These are phyloP conservation scores for Acanthoscelides obtectus DNA, from an alignment of 2,888 invertebrate genomes.

Conservation along the genomic window DNA sequence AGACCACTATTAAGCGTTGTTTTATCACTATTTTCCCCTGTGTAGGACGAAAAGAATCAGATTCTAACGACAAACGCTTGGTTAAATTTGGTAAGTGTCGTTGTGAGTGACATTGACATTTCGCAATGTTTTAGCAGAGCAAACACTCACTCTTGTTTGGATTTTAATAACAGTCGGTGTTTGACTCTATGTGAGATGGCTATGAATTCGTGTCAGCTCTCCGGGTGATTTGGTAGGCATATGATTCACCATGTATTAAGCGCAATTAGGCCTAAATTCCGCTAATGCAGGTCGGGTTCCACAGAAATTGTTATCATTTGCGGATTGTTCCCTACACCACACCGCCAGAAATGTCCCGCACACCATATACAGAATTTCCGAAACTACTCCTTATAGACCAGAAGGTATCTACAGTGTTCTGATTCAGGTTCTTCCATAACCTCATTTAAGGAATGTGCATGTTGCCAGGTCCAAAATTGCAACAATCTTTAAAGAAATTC, in stretches of 20 bases:
- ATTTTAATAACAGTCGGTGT: constrained; percentile 33
- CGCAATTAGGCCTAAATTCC: background rate
- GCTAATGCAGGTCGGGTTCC: background rate
- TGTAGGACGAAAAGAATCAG: constrained; percentile 99
- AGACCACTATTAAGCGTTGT: constrained; percentile 42
- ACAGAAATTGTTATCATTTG: background rate
- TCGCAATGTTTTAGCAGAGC: constrained; percentile 44
- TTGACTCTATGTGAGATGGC: constrained; percentile 31
- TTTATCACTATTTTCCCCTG: constrained; percentile 50
- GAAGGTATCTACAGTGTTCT: too few species aligned
- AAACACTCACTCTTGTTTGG: constrained; percentile 35
- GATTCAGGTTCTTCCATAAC: too few species aligned
- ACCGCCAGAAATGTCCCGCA: too few species aligned
- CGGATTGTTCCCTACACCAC: too few species aligned
- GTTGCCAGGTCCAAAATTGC: too few species aligned
- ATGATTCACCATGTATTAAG: background rate
- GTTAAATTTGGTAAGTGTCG: constrained; percentile 94
- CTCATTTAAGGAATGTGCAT: too few species aligned
- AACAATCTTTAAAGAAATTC: too few species aligned
- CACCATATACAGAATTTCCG: too few species aligned
- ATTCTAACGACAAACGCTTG: constrained; percentile 97
- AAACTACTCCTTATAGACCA: too few species aligned
- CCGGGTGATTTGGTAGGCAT: background rate
- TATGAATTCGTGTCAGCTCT: background rate
- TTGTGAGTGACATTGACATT: constrained; percentile 42